Base-by-base conservation (phyloP, 1,140 invertebrate species). In the Drosophila tsacasi region DNA sequence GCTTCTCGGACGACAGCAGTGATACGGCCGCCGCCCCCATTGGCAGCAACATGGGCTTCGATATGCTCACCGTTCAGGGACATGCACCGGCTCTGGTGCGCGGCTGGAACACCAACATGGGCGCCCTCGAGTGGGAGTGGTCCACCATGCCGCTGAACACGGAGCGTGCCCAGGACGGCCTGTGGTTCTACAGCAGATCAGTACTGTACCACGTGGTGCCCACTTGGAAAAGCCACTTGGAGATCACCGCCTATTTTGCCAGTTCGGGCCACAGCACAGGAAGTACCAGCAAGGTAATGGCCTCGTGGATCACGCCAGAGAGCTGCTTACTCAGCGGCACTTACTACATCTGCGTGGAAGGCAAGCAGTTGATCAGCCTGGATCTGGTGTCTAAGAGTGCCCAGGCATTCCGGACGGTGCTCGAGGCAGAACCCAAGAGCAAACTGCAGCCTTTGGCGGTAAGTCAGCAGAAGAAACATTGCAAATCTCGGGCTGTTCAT, bases 71-170 rank as follows among this genome's bases (percentile, higher is more conserved):
- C 0, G 94, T 98, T 2, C 96, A 95, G 62, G 96, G 96, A 17
- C 94, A 94, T 71, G 96, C 96, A 69, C 95, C 95, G 5, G 96
- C 95, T 59, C 92, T 97, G 62, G 95, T 98, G 13, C 93, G 97
- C 63, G 96, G 95, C 30, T 98, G 97, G 96, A 95, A 97, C 87
- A 92, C 95, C 17, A 94, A 94, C 17, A 95, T 95, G 81, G 97
- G 97, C 76, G 93, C 95, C 30, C 82, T 93, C 2, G 83, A 92
- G 15, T 95, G 94, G 94, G 95, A 96, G 80, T 95, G 95, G 95
- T 94, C 94, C 4, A 62, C 95, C 5, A 93, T 93, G 64, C 92
- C 95, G 4, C 87, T 94, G 44, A 93, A 94, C 65, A 93, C 93
- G 7, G 89, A 94, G 0, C 93, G 93, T 5, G 93, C 94, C 4